phyloP scores from a whole-genome alignment of 2,888 invertebrate genomes.

The Ferdinandea cuprea region DNA sequence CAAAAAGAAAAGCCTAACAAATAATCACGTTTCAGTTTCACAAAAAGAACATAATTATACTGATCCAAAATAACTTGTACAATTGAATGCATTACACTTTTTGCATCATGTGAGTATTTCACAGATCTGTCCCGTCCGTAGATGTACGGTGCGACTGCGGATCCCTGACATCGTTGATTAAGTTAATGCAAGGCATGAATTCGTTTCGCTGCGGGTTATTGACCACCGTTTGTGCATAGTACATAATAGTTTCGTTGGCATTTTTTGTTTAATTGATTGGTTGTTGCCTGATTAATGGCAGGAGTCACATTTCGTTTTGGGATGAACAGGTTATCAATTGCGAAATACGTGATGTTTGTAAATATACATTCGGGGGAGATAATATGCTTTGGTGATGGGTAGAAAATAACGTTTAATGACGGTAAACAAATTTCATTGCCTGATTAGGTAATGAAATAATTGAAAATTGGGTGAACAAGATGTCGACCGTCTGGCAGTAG shows the following conservation, averaged over 20 bases:
- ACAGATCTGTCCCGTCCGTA: no score
- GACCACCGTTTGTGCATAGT: slow-evolving; percentile 20
- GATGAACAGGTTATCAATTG: slow-evolving; percentile 70
- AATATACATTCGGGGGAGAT: no score
- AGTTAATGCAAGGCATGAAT: not conserved
- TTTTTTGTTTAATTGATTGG: slow-evolving; percentile 22
- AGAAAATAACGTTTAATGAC: slow-evolving; percentile 4
- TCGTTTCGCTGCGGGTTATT: slow-evolving; percentile 45
- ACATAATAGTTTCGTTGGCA: slow-evolving; percentile 15
- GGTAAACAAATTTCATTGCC: slow-evolving; percentile 1
- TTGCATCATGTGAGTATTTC: no score
- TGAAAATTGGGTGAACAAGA: slow-evolving; percentile 35
- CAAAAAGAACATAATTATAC: slow-evolving; percentile 4
- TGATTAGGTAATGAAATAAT: slow-evolving; percentile 37
- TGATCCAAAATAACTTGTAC: slow-evolving; percentile 24
- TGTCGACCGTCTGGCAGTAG: not conserved
- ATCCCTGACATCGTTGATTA: no score
- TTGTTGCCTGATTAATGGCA: slow-evolving; percentile 22
- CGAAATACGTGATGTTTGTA: slow-evolving; percentile 5
- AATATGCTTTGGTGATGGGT: slow-evolving; percentile 11
- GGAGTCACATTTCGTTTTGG: slow-evolving; percentile 45
- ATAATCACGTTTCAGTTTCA: not conserved
- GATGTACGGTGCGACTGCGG: no score
- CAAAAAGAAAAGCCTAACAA: slow-evolving; percentile 4
- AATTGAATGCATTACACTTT: no score